Conservation (phyloP, 1,140 invertebrate genomes). For the Reticulitermes speratus region DNA sequence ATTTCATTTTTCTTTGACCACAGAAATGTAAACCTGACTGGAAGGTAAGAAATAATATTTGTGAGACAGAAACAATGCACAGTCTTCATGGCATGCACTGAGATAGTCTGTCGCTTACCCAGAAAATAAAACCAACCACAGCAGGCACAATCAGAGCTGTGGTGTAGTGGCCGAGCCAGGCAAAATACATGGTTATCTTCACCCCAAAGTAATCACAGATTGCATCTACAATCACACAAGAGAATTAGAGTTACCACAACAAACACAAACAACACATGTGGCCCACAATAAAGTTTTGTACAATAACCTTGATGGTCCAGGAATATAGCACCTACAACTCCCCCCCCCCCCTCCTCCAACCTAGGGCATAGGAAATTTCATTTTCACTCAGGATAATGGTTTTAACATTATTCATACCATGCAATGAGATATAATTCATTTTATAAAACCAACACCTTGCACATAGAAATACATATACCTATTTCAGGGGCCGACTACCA, state of each 20-base stretch:
- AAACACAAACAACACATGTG: not conserved
- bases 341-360: too few species aligned
- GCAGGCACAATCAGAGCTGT: conserved; percentile 87
- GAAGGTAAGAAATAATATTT: too few species aligned
- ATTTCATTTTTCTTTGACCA: too few species aligned
- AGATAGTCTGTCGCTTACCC: conserved; percentile 49
- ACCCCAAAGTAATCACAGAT: conserved; percentile 95
- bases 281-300: not conserved
- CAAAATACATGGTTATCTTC: conserved; percentile 95
- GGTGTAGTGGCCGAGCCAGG: conserved; percentile 94
- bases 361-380: too few species aligned
- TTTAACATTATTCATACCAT: too few species aligned
- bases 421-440: too few species aligned
- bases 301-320: not conserved
- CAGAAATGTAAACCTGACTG: too few species aligned
- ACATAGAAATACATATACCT: too few species aligned
- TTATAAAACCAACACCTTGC: too few species aligned
- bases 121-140: conserved; percentile 82
- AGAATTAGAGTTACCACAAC: conserved; percentile 15
- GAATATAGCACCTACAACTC: not conserved
- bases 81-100: not conserved
- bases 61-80: too few species aligned
- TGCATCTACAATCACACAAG: conserved; percentile 64
- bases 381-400: too few species aligned
- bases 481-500: too few species aligned